Evolutionary conservation across 2,888 invertebrate species (phyloP).

Genomic region (Acanthacorydalis orientalis): DNA sequence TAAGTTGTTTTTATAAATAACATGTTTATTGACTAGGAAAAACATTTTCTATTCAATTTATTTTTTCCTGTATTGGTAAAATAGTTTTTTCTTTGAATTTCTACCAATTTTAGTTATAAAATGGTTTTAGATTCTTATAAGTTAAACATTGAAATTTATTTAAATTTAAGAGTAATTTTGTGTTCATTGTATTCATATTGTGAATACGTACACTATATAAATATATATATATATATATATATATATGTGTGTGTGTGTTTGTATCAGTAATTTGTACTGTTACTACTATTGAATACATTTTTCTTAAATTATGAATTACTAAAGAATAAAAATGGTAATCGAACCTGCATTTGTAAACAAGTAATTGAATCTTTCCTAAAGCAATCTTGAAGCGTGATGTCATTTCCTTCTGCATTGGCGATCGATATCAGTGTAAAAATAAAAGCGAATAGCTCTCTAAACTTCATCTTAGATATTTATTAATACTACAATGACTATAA

Average conservation of each 20-base stretch:
- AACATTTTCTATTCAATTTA: too few species aligned
- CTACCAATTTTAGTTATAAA: too few species aligned
- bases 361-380: slow-evolving; percentile 43
- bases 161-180: background rate
- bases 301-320: background rate
- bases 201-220: background rate
- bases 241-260: background rate
- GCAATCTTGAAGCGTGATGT: slow-evolving; percentile 33
- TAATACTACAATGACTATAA: too few species aligned
- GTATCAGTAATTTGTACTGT: background rate
- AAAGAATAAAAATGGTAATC: slow-evolving; percentile 8
- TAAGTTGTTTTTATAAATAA: too few species aligned
- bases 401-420: slow-evolving; percentile 13
- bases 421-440: too few species aligned
- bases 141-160: too few species aligned
- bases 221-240: background rate
- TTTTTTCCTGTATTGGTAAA: too few species aligned
- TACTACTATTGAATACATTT: background rate
- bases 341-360: slow-evolving; percentile 40
- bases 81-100: too few species aligned
- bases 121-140: too few species aligned
- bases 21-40: too few species aligned
- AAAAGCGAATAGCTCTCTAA: too few species aligned
- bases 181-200: background rate
- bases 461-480: too few species aligned